Evolutionary conservation across 2,888 invertebrate genomes (phyloP).

Genomic region (Syritta pipiens): DNA sequence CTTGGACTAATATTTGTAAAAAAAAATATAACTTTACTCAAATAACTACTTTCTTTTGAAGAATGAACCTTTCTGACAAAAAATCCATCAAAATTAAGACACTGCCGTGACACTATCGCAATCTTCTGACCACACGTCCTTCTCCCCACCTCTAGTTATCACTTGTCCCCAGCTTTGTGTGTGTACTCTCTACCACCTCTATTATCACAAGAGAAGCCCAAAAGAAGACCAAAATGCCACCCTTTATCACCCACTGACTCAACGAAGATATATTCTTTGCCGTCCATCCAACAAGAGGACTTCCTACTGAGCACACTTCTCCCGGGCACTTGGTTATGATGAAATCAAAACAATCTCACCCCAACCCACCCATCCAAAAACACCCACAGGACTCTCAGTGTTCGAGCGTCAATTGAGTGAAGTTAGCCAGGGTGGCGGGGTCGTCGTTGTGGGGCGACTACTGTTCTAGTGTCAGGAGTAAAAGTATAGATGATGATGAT

Average conservation of each 20-base stretch:
- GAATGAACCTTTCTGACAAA: too few relatives aligned
- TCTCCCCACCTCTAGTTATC: slow-evolving; percentile 9
- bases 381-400: slow-evolving; percentile 32
- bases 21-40: too few relatives aligned
- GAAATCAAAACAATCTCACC: slow-evolving; percentile 68
- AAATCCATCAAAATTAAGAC: too few relatives aligned
- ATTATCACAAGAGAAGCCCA: slow-evolving; percentile 39
- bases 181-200: slow-evolving; percentile 24
- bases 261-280: slow-evolving; percentile 45
- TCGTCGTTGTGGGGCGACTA: neutral
- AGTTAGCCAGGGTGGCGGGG: slow-evolving; percentile 54
- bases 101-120: slow-evolving; percentile 21
- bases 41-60: too few relatives aligned
- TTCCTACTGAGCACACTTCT: slow-evolving; percentile 73
- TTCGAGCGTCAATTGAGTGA: slow-evolving; percentile 65
- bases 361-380: slow-evolving; percentile 28
- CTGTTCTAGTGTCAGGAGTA: neutral
- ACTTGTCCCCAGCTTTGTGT: slow-evolving; percentile 16
- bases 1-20: too few relatives aligned
- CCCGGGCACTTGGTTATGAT: slow-evolving; percentile 69
- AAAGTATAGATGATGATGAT: slow-evolving; percentile 27
- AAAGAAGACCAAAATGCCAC: slow-evolving; percentile 37
- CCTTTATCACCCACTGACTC: slow-evolving; percentile 20
- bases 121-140: neutral
- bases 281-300: slow-evolving; percentile 65